Conservation (phyloP, 2,797 vertebrate genomes). For the Leucoraja ocellata region DNA sequence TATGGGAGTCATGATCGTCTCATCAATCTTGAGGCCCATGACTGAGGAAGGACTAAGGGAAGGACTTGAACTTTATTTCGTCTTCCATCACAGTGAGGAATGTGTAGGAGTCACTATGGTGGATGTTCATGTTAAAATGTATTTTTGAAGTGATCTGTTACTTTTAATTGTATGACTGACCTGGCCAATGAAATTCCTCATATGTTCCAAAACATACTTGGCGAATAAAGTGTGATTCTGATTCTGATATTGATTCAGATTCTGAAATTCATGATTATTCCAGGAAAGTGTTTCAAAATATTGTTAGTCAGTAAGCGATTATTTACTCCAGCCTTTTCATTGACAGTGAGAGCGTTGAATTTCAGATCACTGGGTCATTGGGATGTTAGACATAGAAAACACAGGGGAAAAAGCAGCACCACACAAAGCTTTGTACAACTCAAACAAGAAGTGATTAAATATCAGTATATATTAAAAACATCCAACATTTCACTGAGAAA, state of each 20-base stretch:
- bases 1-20: too few relatives aligned
- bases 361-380: neutral
- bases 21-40: too few relatives aligned
- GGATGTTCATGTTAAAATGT: too few relatives aligned
- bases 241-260: neutral
- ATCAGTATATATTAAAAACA: neutral
- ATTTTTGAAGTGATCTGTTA: too few relatives aligned
- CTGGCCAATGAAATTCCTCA: too few relatives aligned
- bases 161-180: too few relatives aligned
- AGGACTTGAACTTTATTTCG: too few relatives aligned
- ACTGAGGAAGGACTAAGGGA: too few relatives aligned
- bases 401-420: neutral
- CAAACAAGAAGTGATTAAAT: neutral
- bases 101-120: too few relatives aligned
- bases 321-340: neutral
- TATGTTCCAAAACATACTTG: too few relatives aligned
- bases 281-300: neutral
- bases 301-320: constrained; percentile 20
- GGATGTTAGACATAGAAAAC: neutral
- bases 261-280: neutral
- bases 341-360: neutral
- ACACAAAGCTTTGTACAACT: neutral
- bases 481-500: neutral
- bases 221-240: too few relatives aligned
- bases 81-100: too few relatives aligned